A percentile compares a stretch with the other conserved stretches of the same genome.
These are phyloP conservation scores for Nebria ingens DNA, from an alignment of 1,140 invertebrate genomes.

Conservation along the genomic window DNA sequence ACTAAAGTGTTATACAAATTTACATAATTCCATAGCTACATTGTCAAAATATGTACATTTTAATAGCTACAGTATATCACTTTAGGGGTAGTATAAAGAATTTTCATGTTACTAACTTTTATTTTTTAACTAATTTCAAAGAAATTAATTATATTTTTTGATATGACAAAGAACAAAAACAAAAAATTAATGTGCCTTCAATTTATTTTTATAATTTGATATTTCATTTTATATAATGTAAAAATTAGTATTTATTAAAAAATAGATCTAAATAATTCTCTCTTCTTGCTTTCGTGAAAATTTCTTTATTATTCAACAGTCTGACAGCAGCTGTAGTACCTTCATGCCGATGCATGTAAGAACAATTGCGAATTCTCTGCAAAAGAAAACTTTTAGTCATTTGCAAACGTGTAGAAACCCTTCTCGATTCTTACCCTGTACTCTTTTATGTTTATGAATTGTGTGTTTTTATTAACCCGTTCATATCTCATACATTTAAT, in stretches of 20 bases:
- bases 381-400: conserved; percentile 12
- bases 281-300: conserved; percentile 23
- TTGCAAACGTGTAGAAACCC: background rate
- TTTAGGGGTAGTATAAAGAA: too few relatives aligned
- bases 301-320: conserved; percentile 16
- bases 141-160: too few relatives aligned
- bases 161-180: too few relatives aligned
- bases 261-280: conserved; percentile 28
- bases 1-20: too few relatives aligned
- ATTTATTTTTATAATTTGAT: too few relatives aligned
- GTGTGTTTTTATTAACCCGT: conserved; percentile 17
- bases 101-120: too few relatives aligned
- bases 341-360: conserved; percentile 26
- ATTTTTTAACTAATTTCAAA: too few relatives aligned
- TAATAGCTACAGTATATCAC: too few relatives aligned
- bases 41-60: too few relatives aligned
- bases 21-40: too few relatives aligned
- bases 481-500: conserved; percentile 24
- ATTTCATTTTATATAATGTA: too few relatives aligned
- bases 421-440: conserved; percentile 21
- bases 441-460: conserved; percentile 18
- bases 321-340: conserved; percentile 22
- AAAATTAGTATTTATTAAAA: conserved; percentile 14
- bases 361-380: conserved; percentile 28
- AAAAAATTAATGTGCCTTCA: too few relatives aligned